Evolutionary conservation across 1,140 invertebrate genomes (phyloP).

Genomic region (Archegozetes longisetosus): DNA sequence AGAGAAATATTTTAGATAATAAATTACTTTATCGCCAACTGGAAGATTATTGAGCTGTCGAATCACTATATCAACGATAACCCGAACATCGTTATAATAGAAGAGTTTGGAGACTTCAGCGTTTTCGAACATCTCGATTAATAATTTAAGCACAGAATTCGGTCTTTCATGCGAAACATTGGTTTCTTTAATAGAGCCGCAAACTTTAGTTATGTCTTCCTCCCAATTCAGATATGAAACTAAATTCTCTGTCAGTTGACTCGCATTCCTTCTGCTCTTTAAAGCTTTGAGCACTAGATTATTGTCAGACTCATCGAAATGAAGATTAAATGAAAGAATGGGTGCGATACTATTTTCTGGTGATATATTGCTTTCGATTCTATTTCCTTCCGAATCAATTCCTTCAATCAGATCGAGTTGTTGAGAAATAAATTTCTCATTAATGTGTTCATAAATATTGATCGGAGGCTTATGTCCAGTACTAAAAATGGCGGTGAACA

Average conservation of each 20-base stretch:
- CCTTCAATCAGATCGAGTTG: constrained; percentile 58
- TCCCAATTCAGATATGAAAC: constrained; percentile 69
- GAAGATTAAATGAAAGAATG: constrained; percentile 70
- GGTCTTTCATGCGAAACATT: constrained; percentile 46
- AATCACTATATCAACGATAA: constrained; percentile 77
- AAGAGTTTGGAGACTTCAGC: constrained; percentile 59
- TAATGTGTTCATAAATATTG: constrained; percentile 39
- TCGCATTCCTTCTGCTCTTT: constrained; percentile 48
- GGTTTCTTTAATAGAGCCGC: constrained; percentile 25
- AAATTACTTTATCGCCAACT: constrained; percentile 59
- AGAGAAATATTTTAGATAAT: no score
- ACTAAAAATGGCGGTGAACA: constrained; percentile 68
- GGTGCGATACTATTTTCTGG: constrained; percentile 15
- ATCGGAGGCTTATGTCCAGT: constrained; percentile 49
- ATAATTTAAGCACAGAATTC: constrained; percentile 72
- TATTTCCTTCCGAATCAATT: constrained; percentile 26
- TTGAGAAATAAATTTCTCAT: constrained; percentile 56
- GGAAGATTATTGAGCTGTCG: constrained; percentile 69
- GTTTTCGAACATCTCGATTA: constrained; percentile 62
- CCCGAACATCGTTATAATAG: constrained; percentile 83
- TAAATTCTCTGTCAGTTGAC: constrained; percentile 75
- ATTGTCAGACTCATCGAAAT: constrained; percentile 45
- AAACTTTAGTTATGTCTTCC: constrained; percentile 28
- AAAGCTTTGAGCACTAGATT: constrained; percentile 61
- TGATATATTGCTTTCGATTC: constrained; percentile 10